phyloP scores from a whole-genome alignment of 2,113 vertebrate species.

The Eublepharis macularius region DNA sequence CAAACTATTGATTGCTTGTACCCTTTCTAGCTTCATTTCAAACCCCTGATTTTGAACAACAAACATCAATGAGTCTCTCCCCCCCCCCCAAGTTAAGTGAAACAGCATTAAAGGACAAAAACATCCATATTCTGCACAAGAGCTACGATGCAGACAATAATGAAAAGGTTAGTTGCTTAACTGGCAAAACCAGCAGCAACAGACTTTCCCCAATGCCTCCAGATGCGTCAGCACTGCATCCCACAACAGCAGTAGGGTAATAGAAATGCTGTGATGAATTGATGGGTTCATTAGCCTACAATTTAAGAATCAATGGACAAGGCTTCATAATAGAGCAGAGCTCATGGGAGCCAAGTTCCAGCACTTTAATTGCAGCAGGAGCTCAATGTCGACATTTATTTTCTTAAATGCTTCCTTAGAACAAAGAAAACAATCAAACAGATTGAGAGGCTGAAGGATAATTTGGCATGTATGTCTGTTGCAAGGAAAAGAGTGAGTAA shows the following conservation, averaged over 20 bases:
- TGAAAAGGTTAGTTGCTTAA: conserved; percentile 44
- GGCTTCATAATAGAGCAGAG: conserved; percentile 56
- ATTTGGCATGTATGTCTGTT: conserved; percentile 14
- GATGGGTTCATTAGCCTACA: conserved; percentile 68
- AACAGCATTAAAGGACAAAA: conserved; percentile 11
- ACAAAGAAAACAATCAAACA: conserved; percentile 54
- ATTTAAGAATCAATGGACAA: conserved; percentile 61
- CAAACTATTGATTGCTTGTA: conserved; percentile 3
- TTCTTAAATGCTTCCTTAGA: conserved; percentile 52
- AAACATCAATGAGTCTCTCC: conserved; percentile 25
- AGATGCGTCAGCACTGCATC: conserved; percentile 39
- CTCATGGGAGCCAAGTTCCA: conserved; percentile 61
- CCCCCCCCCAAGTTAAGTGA: conserved; percentile 24
- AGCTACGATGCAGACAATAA: conserved; percentile 35
- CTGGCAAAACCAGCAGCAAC: conserved; percentile 26
- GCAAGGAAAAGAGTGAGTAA: conserved; percentile 31
- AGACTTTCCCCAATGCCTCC: conserved; percentile 28
- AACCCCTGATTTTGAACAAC: conserved; percentile 20
- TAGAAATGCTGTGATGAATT: conserved; percentile 69
- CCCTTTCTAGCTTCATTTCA: not conserved
- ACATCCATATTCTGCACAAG: not conserved
- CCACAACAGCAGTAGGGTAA: conserved; percentile 58
- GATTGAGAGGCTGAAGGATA: conserved; percentile 41
- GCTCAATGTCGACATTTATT: conserved; percentile 42
- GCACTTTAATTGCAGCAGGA: conserved; percentile 66